A percentile compares a stretch with the other conserved stretches of the same genome.
phyloP scores from a whole-genome alignment of 2,113 vertebrate species.

The Rhinoptilus africanus region DNA sequence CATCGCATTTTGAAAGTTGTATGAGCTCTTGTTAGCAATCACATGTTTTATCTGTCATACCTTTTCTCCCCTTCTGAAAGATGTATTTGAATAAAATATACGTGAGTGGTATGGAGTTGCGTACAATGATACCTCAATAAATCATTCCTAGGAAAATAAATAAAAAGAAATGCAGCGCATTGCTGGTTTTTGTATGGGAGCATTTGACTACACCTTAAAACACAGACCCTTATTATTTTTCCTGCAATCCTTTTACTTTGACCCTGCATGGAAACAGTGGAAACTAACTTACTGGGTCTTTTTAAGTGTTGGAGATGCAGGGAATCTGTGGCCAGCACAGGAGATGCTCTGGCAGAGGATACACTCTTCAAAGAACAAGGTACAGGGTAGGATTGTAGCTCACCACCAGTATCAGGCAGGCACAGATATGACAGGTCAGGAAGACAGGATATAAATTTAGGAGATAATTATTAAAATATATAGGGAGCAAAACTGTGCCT shows the following conservation, averaged over 20 bases:
- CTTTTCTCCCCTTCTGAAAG: constrained; percentile 10
- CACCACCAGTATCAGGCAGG: not conserved
- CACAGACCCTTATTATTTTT: not conserved
- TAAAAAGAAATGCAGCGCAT: not conserved
- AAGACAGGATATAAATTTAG: not conserved
- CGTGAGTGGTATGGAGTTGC: not conserved
- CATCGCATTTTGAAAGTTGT: constrained; percentile 13
- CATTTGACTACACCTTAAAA: not conserved
- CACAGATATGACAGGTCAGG: not conserved
- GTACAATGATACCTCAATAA: not conserved
- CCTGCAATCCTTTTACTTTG: not conserved
- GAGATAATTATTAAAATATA: not conserved
- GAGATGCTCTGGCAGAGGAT: not conserved
- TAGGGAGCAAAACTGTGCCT: not conserved
- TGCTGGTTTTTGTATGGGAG: not conserved
- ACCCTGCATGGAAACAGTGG: not conserved
- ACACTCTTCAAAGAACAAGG: not conserved
- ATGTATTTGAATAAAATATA: constrained; percentile 53
- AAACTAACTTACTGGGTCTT: not conserved
- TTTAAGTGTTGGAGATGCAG: not conserved
- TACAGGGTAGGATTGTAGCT: not conserved
- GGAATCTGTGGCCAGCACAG: not conserved
- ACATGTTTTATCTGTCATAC: not conserved
- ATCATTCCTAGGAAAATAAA: not conserved
- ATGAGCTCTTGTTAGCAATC: not conserved